Conservation (phyloP, 2,113 vertebrate genomes). For the Amblyornis subalaris region DNA sequence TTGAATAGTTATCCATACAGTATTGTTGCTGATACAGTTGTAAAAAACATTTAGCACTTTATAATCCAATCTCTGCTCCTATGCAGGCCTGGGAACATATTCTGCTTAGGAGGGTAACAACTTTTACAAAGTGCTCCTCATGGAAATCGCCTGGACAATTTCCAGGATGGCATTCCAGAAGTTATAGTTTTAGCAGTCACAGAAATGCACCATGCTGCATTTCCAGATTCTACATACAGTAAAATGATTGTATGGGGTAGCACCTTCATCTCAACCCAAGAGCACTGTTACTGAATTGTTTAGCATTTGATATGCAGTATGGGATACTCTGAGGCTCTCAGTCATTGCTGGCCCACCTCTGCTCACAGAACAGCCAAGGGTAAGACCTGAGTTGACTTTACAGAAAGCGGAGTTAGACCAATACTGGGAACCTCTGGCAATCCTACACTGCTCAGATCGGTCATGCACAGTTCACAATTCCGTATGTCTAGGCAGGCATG, state of each 20-base stretch:
- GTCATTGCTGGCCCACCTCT: not conserved
- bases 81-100: slow-evolving; percentile 69
- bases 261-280: slow-evolving; percentile 27
- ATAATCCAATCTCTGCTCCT: slow-evolving; percentile 80
- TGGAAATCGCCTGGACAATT: slow-evolving; percentile 77
- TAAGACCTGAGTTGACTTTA: slow-evolving; percentile 10
- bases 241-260: slow-evolving; percentile 19
- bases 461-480: not conserved
- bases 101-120: slow-evolving; percentile 75
- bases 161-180: slow-evolving; percentile 82
- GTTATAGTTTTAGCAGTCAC: slow-evolving; percentile 78
- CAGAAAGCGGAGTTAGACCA: not conserved
- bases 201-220: slow-evolving; percentile 19
- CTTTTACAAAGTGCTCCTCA: slow-evolving; percentile 81
- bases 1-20: slow-evolving; percentile 76
- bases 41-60: slow-evolving; percentile 82
- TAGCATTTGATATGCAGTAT: slow-evolving; percentile 9
- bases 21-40: slow-evolving; percentile 79
- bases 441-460: fast-evolving
- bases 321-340: not conserved
- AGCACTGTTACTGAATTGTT: not conserved
- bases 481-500: not conserved
- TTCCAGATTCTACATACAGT: slow-evolving; percentile 48
- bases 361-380: not conserved
- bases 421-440: not conserved